phyloP scores from a whole-genome alignment of 2,113 vertebrate genomes.

The Narcine bancroftii region DNA sequence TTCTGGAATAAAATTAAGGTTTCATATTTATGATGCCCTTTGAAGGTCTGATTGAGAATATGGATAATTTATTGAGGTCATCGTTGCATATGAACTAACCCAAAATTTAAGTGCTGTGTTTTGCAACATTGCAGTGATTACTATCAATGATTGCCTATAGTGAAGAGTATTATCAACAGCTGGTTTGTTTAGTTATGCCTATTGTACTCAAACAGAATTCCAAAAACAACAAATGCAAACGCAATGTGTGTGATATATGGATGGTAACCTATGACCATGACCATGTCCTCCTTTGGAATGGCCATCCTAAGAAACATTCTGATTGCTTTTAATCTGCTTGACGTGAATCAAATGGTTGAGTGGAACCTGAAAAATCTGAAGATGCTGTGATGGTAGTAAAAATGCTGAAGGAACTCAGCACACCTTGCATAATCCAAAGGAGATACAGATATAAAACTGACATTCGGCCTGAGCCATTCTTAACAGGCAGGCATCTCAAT shows the following conservation, averaged over 20 bases:
- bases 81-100: neutral
- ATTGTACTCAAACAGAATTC: neutral
- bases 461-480: too few species aligned
- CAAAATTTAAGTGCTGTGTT: neutral
- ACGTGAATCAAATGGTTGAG: neutral
- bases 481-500: too few species aligned
- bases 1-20: neutral
- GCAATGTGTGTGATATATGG: too few species aligned
- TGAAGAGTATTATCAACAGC: neutral
- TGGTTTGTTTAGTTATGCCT: neutral
- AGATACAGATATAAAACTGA: too few species aligned
- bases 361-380: too few species aligned
- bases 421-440: too few species aligned
- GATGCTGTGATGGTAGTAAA: too few species aligned
- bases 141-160: neutral
- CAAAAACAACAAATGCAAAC: too few species aligned
- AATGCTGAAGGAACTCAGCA: too few species aligned
- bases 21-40: neutral
- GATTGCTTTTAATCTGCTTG: slow-evolving; percentile 12
- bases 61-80: neutral
- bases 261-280: too few species aligned
- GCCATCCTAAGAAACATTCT: neutral
- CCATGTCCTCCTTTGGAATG: too few species aligned
- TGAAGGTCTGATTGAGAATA: neutral
- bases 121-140: neutral